Conservation (phyloP, 2,888 invertebrate genomes). For the Pterobdella sp. region DNA sequence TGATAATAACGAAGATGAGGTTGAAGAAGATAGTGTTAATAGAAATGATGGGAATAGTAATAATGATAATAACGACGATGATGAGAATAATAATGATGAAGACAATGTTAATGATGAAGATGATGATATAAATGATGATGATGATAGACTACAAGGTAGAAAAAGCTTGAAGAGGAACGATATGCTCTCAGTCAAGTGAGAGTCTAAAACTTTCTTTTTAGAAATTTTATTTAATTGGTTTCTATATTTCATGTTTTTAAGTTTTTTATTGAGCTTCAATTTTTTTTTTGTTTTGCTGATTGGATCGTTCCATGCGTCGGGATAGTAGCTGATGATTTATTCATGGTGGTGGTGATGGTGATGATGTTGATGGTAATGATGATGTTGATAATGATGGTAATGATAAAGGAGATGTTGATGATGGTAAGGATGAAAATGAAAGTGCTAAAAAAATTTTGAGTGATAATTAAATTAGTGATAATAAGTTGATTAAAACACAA, state of each 20-base stretch:
- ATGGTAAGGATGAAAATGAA: not conserved
- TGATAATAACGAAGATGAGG: slow-evolving; percentile 17
- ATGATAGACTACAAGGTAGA: not conserved
- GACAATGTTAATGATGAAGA: not conserved
- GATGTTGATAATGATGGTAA: not conserved
- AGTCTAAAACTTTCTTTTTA: too few species aligned
- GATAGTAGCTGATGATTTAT: too few species aligned
- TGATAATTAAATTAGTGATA: not conserved
- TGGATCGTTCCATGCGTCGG: too few species aligned
- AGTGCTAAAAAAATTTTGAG: not conserved
- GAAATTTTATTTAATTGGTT: too few species aligned
- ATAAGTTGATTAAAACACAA: not conserved
- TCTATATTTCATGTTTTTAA: too few species aligned
- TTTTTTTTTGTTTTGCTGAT: too few species aligned
- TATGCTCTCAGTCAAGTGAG: too few species aligned
- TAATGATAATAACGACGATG: not conserved
- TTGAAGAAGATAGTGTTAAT: slow-evolving; percentile 9
- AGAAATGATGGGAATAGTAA: not conserved
- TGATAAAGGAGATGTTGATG: not conserved
- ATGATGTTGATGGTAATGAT: not conserved
- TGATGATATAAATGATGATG: slow-evolving; percentile 10
- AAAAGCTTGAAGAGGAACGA: not conserved
- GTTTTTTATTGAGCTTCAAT: too few species aligned
- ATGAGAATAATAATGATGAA: not conserved
- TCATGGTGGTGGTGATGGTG: not conserved